Base-by-base conservation (phyloP, 1,140 invertebrate genomes). In the Hyphantria cunea region DNA sequence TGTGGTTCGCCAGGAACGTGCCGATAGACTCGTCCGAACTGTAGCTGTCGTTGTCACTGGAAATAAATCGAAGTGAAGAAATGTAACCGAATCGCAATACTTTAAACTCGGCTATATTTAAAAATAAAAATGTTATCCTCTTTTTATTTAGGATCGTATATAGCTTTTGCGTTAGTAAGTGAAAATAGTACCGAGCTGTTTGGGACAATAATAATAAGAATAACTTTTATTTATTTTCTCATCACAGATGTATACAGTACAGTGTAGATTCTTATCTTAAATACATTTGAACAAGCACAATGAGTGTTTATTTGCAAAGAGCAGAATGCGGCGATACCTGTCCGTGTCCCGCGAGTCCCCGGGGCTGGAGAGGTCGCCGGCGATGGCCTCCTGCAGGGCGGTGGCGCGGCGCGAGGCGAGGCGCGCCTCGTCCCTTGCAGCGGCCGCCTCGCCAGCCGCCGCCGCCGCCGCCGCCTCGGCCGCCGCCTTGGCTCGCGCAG, bases 21-120 rank as follows among this genome's bases (percentile, higher is more conserved):
- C 92, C 92, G 47, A 93, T 92, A 0, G 92, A 93, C 73, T 93
- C 93, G 70, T 93, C 92, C 4, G 92, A 93, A 66, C 92, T 92
- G 85, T 92, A 93, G 78, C 92, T 93, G 66, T 92, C 92, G 68
- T 92, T 92, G 37, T 93, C 92, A 70, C 92, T 93, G 81, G 0
- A 84, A 77, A 68, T 11, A 60, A n/a, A 69, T 41, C 7, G 34
- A 3, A 37, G n/a, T n/a, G n/a, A n/a, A n/a, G n/a, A n/a, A n/a
- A n/a, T n/a, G n/a, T n/a, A n/a, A n/a, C n/a, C n/a, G n/a, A n/a
- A n/a, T n/a, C n/a, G n/a, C n/a, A n/a, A n/a, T n/a, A n/a, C n/a
- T n/a, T n/a, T n/a, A n/a, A n/a, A n/a, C n/a, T n/a, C n/a, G n/a
- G n/a, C n/a, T n/a, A n/a, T n/a, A n/a, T n/a, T n/a, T n/a, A n/a